Percentiles rank a stretch among this genome's conserved stretches.
Evolutionary conservation across 2,888 invertebrate species (phyloP).

Genomic region (Beris chalybata): DNA sequence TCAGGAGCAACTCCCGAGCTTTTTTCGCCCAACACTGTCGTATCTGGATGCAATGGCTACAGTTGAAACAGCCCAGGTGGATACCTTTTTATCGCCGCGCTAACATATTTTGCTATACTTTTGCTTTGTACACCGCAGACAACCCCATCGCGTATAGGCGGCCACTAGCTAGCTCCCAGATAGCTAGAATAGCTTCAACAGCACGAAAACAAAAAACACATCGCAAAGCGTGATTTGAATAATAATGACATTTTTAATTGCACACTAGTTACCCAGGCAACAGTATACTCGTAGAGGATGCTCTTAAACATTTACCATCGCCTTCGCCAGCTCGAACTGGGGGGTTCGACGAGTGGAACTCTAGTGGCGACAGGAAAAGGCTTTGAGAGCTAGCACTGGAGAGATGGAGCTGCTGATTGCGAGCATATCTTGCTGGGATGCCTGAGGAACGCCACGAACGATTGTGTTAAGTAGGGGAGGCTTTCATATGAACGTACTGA

Average conservation of each 20-base stretch:
- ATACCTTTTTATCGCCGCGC: too few relatives aligned
- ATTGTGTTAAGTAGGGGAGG: too few relatives aligned
- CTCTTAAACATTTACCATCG: not conserved
- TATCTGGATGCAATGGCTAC: too few relatives aligned
- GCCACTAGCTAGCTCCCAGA: not conserved
- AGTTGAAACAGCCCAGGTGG: too few relatives aligned
- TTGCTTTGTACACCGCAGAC: too few relatives aligned
- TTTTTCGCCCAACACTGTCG: not conserved
- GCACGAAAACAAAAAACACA: not conserved
- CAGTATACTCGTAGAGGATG: conserved; percentile 6
- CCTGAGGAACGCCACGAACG: too few relatives aligned
- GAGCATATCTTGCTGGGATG: too few relatives aligned
- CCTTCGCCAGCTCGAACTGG: not conserved
- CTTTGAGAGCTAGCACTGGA: not conserved
- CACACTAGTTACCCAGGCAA: conserved; percentile 12
- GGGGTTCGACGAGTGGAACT: not conserved
- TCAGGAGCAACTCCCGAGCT: not conserved
- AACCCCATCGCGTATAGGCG: too few relatives aligned
- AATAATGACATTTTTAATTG: conserved; percentile 24
- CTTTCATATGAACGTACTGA: too few relatives aligned
- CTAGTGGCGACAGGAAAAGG: conserved; percentile 1
- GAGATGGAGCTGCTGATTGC: not conserved
- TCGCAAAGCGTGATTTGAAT: conserved; percentile 19
- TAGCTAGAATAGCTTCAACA: not conserved
- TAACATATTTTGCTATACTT: too few relatives aligned